Evolutionary conservation across 2,113 vertebrate species (phyloP).

Genomic region (Hiodon tergisus): DNA sequence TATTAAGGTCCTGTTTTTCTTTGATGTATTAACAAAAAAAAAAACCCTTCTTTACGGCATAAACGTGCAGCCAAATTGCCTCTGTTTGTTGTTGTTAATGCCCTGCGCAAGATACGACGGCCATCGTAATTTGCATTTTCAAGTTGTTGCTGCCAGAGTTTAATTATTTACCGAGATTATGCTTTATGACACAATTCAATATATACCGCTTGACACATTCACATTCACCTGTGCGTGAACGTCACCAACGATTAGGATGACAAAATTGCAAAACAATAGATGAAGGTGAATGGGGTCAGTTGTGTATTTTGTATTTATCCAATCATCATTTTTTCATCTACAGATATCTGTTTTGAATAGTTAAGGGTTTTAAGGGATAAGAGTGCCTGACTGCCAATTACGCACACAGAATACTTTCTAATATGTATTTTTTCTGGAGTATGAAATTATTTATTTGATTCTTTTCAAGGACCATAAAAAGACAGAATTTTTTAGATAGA

Average conservation of each 20-base stretch:
- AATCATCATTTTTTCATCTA: slow-evolving; percentile 25
- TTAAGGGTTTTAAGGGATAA: slow-evolving; percentile 33
- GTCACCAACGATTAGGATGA: slow-evolving; percentile 30
- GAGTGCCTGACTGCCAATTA: slow-evolving; percentile 32
- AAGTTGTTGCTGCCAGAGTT: slow-evolving; percentile 44
- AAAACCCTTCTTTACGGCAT: too few species aligned
- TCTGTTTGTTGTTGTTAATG: too few species aligned
- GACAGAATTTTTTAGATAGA: too few species aligned
- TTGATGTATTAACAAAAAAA: too few species aligned
- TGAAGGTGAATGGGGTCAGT: slow-evolving; percentile 36
- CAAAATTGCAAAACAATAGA: slow-evolving; percentile 35
- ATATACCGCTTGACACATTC: slow-evolving; percentile 35
- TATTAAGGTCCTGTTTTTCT: too few species aligned
- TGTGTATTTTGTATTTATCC: slow-evolving; percentile 34
- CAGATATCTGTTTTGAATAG: slow-evolving; percentile 22
- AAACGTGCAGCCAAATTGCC: too few species aligned
- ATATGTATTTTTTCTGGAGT: slow-evolving; percentile 27
- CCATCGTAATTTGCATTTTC: slow-evolving; percentile 35
- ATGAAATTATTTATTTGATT: neutral
- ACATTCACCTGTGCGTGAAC: slow-evolving; percentile 36
- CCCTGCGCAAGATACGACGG: too few species aligned
- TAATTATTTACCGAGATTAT: slow-evolving; percentile 26
- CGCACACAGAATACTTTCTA: slow-evolving; percentile 1
- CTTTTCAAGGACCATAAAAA: neutral
- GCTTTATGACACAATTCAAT: neutral